phyloP scores from a whole-genome alignment of 1,140 invertebrate genomes.

The Eciton burchellii region DNA sequence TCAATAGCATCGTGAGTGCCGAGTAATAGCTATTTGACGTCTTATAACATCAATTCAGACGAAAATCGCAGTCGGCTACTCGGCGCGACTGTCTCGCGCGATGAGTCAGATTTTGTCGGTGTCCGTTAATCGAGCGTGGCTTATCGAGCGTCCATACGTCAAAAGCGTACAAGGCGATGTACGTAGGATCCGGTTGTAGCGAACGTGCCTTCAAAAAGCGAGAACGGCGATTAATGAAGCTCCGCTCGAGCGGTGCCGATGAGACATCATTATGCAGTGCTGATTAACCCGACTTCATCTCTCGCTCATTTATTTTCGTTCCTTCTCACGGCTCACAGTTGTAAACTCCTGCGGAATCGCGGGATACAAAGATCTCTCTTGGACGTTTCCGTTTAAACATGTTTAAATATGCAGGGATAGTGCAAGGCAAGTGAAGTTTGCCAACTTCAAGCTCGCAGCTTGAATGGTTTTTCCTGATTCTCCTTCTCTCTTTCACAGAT shows the following conservation, averaged over 20 bases:
- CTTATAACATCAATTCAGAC: conserved; percentile 17
- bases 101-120: conserved; percentile 69
- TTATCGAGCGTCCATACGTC: conserved; percentile 34
- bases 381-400: background rate
- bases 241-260: conserved; percentile 16
- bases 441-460: background rate
- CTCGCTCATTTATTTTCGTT: conserved; percentile 33
- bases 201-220: conserved; percentile 21
- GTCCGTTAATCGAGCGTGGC: conserved; percentile 62
- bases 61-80: conserved; percentile 60
- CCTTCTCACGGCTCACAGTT: conserved; percentile 45
- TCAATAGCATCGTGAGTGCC: background rate
- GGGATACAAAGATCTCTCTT: conserved; percentile 8
- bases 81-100: conserved; percentile 29
- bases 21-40: background rate
- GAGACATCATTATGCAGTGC: conserved; percentile 34
- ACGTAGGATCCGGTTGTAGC: background rate
- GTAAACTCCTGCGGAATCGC: conserved; percentile 7
- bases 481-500: background rate
- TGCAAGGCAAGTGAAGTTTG: background rate
- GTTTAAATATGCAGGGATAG: background rate
- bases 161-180: conserved; percentile 3
- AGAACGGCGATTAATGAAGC: conserved; percentile 13
- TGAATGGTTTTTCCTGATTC: background rate
- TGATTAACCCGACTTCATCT: background rate